Evolutionary conservation across 2,113 vertebrate species (phyloP).

Genomic region (Takifugu bimaculatus): DNA sequence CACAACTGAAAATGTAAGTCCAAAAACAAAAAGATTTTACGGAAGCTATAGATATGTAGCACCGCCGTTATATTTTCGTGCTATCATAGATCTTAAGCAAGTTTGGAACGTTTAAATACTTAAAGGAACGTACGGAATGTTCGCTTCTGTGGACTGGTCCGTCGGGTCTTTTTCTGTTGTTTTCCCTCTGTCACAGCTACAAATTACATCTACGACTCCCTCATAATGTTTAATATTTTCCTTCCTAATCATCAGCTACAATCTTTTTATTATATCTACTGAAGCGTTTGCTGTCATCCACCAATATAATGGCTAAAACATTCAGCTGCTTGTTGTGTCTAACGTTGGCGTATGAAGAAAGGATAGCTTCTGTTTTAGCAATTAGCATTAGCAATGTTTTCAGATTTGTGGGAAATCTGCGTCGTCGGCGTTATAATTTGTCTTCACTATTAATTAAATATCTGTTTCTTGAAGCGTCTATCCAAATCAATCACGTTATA

Average conservation of each 20-base stretch:
- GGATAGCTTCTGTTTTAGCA: conserved; percentile 21
- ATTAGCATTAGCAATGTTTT: conserved; percentile 45
- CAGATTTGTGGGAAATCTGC: conserved; percentile 8
- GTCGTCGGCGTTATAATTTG: background rate
- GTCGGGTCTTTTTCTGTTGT: conserved; percentile 51
- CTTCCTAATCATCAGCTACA: rapidly evolving
- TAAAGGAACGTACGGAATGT: background rate
- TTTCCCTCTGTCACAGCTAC: conserved; percentile 47
- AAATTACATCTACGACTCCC: conserved; percentile 20
- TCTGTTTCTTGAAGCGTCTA: too few species aligned
- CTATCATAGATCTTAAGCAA: rapidly evolving
- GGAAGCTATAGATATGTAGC: rapidly evolving
- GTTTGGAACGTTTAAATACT: rapidly evolving
- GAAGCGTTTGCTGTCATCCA: too few species aligned
- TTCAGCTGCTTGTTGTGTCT: background rate
- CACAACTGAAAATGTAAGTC: conserved; percentile 64
- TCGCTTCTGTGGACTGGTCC: background rate
- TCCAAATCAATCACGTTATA: too few species aligned
- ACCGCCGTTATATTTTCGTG: rapidly evolving
- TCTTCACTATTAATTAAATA: too few species aligned
- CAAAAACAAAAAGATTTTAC: conserved; percentile 18
- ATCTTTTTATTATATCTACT: background rate
- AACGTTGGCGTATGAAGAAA: conserved; percentile 5
- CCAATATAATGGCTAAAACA: too few species aligned
- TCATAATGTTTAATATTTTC: background rate